Base-by-base conservation (phyloP, 2,888 invertebrate species). In the Amphiduros pacificus region DNA sequence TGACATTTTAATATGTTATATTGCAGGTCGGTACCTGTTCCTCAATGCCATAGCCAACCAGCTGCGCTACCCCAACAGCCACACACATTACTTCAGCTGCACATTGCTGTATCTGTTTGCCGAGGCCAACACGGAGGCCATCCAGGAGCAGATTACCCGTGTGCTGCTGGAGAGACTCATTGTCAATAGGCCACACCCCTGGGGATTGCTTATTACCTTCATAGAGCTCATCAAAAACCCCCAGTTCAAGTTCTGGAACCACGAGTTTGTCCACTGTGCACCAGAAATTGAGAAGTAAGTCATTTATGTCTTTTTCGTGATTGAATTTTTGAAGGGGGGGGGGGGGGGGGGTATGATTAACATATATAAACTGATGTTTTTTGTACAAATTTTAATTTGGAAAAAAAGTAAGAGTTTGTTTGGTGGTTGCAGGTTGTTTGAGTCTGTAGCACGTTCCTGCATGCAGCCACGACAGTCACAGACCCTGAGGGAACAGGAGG, bases 61-160 rank as follows among this genome's bases (percentile, higher is more conserved):
- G 81, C 86, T 99, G 75, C 89, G 99, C 27, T 99, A 98, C 84
- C 99, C 99, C 14, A 99, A 99, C 85, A 97, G 95, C 78, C 99
- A 99, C 85, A 99, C 99, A 24, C 98, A 99, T 85, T 99, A 99
- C 86, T 99, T 99, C 86, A 97, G 97, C 77, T 97, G 98, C 82
- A 93, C 95, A 40, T 87, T 99, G 56, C 86, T 99, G 67, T 97
- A 98, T 83, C 86, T 99, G 73, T 99, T 99, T 84, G 93, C 93
- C 52, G 97, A 98, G 83, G 96, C 97, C 6, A 96, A 97, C 79
- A 91, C 93, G 0, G 95, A 97, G 83, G 94, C 94, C 5, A 94
- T 99, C 65, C 98, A 99, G 82, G 99, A 99, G 83, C 98, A 98
- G 83, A 97, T 98, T 58, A 97, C 96, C 0, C 85, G 97, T 77